phyloP scores from a whole-genome alignment of 2,113 vertebrate genomes.

The Neodontobutis hainanensis region DNA sequence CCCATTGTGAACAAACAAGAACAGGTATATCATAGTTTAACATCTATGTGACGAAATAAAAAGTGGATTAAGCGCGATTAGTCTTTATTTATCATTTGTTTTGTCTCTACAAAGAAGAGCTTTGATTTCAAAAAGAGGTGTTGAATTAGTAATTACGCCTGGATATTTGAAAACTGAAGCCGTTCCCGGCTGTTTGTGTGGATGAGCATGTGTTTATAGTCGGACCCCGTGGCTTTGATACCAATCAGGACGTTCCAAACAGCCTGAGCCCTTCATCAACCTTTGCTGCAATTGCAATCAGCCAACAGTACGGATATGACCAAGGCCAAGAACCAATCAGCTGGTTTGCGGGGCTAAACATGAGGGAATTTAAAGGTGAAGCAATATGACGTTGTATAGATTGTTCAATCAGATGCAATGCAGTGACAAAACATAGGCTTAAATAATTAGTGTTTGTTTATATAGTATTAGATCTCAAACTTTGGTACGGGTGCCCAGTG shows the following conservation, averaged over 20 bases:
- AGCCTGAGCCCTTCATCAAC: constrained; percentile 25
- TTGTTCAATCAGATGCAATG: too few relatives aligned
- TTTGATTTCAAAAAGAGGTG: constrained; percentile 19
- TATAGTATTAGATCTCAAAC: too few relatives aligned
- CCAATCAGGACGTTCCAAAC: constrained; percentile 43
- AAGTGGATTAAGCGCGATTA: constrained; percentile 1
- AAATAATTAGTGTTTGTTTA: too few relatives aligned
- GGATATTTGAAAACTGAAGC: background rate
- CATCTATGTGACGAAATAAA: background rate
- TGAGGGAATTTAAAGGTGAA: background rate
- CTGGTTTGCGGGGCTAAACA: background rate
- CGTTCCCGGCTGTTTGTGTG: constrained; percentile 8
- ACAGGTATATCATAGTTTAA: constrained; percentile 15
- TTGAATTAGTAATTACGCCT: constrained; percentile 19
- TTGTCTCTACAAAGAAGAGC: background rate
- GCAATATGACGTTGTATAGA: too few relatives aligned
- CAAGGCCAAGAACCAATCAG: constrained; percentile 16
- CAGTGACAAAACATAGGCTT: too few relatives aligned
- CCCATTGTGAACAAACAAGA: constrained; percentile 2
- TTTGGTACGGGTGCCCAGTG: too few relatives aligned
- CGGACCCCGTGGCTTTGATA: constrained; percentile 7
- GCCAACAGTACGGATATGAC: background rate
- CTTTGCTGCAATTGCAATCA: constrained; percentile 50
- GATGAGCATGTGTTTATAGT: constrained; percentile 21
- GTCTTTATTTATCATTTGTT: constrained; percentile 10